Base-by-base conservation (phyloP, 2,797 vertebrate genomes). In the Chrysocyon brachyurus region DNA sequence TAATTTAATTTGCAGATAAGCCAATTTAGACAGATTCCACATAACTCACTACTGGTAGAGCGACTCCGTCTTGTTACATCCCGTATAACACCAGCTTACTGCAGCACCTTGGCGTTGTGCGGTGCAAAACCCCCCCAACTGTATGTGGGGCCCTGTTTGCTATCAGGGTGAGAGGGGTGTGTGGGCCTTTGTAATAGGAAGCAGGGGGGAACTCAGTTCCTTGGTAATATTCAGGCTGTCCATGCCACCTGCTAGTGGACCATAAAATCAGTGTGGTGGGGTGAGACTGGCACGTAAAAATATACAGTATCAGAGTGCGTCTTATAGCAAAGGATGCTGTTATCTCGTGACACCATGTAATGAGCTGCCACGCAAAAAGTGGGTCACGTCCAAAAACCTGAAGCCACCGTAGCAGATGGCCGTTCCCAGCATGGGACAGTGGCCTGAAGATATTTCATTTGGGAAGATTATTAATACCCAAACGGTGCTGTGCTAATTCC, bases 351-450 rank as follows among this genome's bases (percentile, higher is more conserved):
- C 63, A 40, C 46, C 22, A 19, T 46, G 21, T 89, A 36, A 78
- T 15, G 63, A 31, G 4, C 15, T 75, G 52, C 46, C 24, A 46
- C 7, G n/a, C 64, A 63, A 75, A 94, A 92, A 90, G 33, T 94
- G 66, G 82, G 90, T 89, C 86, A 81, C 2, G 70, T 49, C 86
- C 78, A 73, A 26, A 94, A 61, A 31, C 7, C 5, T 24, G 52
- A 68, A 87, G 77, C 63, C 82, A 63, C 61, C 0, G 3, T 19
- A 54, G 56, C 92, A 84, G 94, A 85, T 87, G 85, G 68, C 88
- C 36, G 8, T 79, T 46, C 75, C n/a, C 89, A 79, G 86, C 86
- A 24, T 68, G 81, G 33, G 2, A 15, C 33, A 15, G 59, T 33
- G 22, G 57, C 82, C 94, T 52, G 5, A 52, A 88, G 94, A 63